Conservation (phyloP, 2,888 invertebrate genomes). For the Serrognathus titanus region DNA sequence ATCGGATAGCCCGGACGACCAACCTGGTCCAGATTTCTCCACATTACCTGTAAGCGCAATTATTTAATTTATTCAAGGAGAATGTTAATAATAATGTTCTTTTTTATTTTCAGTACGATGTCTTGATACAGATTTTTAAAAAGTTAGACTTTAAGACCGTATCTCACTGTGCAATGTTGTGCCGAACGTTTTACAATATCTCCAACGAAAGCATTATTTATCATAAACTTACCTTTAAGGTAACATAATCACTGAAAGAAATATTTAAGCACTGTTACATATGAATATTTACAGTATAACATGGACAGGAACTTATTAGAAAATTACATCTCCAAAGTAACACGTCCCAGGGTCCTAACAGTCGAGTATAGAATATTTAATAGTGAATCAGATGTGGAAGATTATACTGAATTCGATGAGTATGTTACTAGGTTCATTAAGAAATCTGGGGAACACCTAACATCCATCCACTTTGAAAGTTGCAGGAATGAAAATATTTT, state of each 20-base stretch:
- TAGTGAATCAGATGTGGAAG: slow-evolving; percentile 28
- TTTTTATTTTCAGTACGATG: slow-evolving; percentile 28
- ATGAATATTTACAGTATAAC: slow-evolving; percentile 29
- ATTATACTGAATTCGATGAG: slow-evolving; percentile 32
- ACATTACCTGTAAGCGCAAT: slow-evolving; percentile 17
- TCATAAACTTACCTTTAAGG: slow-evolving; percentile 34
- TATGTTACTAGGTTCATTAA: slow-evolving; percentile 31
- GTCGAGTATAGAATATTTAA: slow-evolving; percentile 33
- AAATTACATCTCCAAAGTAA: slow-evolving; percentile 33
- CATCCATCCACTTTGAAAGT: slow-evolving; percentile 31
- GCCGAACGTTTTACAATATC: slow-evolving; percentile 33
- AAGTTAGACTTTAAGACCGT: slow-evolving; percentile 35
- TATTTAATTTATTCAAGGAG: neutral
- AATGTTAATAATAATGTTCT: neutral
- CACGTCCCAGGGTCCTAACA: slow-evolving; percentile 29
- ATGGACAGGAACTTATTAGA: slow-evolving; percentile 34
- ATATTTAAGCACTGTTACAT: neutral
- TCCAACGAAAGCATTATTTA: slow-evolving; percentile 34
- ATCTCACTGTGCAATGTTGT: slow-evolving; percentile 32
- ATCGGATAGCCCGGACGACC: slow-evolving; percentile 1
- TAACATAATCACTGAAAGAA: slow-evolving; percentile 11
- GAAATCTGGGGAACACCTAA: slow-evolving; percentile 31
- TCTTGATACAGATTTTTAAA: slow-evolving; percentile 33
- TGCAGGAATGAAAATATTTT: slow-evolving; percentile 33
- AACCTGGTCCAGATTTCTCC: slow-evolving; percentile 15